Evolutionary conservation across 2,113 vertebrate genomes (phyloP).

Genomic region (Embiotoca jacksoni): DNA sequence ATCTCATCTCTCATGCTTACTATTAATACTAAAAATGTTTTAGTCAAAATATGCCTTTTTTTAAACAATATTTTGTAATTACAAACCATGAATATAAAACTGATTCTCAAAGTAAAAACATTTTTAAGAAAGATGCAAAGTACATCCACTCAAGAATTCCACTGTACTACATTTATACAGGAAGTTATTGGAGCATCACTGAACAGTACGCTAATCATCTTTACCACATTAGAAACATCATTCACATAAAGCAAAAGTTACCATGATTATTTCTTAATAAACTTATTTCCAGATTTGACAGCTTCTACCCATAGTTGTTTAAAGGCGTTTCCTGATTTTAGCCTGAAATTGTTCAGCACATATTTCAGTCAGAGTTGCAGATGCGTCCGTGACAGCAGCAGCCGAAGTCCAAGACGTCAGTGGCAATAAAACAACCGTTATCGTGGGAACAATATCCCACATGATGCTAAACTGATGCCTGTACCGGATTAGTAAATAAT

Average conservation of each 20-base stretch:
- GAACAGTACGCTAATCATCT: neutral
- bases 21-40: neutral
- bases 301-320: too few species aligned
- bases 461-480: neutral
- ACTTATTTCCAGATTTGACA: too few species aligned
- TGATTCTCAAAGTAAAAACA: too few species aligned
- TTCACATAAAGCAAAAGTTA: neutral
- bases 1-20: too few species aligned
- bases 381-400: too few species aligned
- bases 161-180: neutral
- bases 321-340: neutral
- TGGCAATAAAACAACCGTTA: neutral
- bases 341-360: neutral
- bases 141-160: neutral
- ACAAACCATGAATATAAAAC: too few species aligned
- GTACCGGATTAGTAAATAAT: neutral
- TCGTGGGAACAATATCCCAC: neutral
- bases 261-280: neutral
- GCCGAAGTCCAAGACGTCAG: neutral
- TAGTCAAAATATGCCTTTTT: too few species aligned
- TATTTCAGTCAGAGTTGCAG: too few species aligned
- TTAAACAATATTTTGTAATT: too few species aligned
- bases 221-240: neutral
- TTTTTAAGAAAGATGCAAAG: too few species aligned
- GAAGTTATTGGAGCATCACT: neutral